These are phyloP conservation scores for Philhelius pedissequus DNA, from an alignment of 2,888 invertebrate species.

Conservation along the genomic window DNA sequence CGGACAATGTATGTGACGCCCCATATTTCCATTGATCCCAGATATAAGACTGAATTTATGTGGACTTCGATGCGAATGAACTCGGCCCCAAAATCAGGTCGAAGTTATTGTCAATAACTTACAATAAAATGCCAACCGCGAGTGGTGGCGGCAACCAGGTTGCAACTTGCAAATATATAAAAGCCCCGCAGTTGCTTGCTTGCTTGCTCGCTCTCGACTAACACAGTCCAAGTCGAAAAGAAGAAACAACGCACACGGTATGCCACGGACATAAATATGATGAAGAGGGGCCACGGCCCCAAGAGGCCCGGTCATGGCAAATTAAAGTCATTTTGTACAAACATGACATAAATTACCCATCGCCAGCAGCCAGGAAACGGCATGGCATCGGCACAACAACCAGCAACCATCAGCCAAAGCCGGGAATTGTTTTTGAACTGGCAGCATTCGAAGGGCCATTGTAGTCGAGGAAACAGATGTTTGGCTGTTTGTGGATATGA, in stretches of 20 bases:
- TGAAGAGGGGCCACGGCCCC: constrained; percentile 66
- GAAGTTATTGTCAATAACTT: constrained; percentile 67
- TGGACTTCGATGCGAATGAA: constrained; percentile 63
- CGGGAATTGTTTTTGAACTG: constrained; percentile 2
- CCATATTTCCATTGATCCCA: constrained; percentile 64
- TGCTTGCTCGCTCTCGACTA: background rate
- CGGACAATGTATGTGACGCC: constrained; percentile 52
- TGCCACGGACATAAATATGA: constrained; percentile 48
- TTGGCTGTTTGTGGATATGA: background rate
- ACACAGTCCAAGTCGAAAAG: background rate
- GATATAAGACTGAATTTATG: constrained; percentile 64
- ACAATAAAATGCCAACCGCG: constrained; percentile 49
- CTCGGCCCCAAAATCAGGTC: constrained; percentile 65
- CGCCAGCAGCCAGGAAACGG: constrained; percentile 58
- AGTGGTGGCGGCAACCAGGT: constrained; percentile 15
- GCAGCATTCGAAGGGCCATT: constrained; percentile 1
- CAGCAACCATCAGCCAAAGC: constrained; percentile 15
- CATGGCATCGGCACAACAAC: no score
- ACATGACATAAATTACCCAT: constrained; percentile 69
- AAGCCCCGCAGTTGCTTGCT: background rate
- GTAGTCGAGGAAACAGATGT: constrained; percentile 2
- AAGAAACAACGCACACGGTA: constrained; percentile 19
- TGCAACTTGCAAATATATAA: constrained; percentile 1
- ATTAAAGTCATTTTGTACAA: constrained; percentile 69
- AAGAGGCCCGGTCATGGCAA: constrained; percentile 66